Percentiles rank a stretch among this genome's conserved stretches.
Conservation (phyloP, 2,113 vertebrate species). For the Rhabdomys dilectus region DNA sequence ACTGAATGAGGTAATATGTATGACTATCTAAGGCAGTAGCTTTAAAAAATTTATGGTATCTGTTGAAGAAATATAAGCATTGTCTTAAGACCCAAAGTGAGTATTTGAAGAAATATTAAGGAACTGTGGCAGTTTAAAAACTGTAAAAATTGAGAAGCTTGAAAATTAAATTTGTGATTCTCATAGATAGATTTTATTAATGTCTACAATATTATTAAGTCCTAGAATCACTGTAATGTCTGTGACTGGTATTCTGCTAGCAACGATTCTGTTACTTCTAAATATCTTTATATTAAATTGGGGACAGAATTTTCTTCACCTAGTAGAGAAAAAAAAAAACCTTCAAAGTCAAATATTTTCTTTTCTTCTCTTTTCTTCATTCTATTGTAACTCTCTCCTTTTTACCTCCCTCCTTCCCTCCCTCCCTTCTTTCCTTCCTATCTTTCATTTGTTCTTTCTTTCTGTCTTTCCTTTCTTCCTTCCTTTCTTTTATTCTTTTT, state of each 20-base stretch:
- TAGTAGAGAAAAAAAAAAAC: background rate
- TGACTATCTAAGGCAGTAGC: background rate
- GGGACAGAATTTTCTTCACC: constrained; percentile 5
- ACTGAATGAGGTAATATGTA: background rate
- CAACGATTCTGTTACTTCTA: background rate
- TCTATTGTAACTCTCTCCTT: background rate
- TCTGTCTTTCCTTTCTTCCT: accelerated
- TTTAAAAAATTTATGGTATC: background rate
- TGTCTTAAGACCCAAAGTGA: background rate
- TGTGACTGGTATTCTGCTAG: background rate
- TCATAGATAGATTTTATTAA: background rate
- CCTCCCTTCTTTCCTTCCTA: no score
- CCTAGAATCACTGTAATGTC: background rate
- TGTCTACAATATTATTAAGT: background rate
- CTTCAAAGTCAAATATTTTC: background rate
- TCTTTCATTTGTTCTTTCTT: accelerated
- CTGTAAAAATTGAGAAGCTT: background rate
- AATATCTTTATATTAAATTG: background rate
- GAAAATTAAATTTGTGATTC: background rate
- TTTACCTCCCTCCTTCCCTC: background rate
- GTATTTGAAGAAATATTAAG: background rate
- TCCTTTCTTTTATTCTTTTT: background rate
- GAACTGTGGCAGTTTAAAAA: background rate
- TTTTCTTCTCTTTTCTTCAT: background rate
- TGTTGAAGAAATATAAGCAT: background rate